Evolutionary conservation across 2,888 invertebrate genomes (phyloP).

Genomic region (Drosophila paracracens): DNA sequence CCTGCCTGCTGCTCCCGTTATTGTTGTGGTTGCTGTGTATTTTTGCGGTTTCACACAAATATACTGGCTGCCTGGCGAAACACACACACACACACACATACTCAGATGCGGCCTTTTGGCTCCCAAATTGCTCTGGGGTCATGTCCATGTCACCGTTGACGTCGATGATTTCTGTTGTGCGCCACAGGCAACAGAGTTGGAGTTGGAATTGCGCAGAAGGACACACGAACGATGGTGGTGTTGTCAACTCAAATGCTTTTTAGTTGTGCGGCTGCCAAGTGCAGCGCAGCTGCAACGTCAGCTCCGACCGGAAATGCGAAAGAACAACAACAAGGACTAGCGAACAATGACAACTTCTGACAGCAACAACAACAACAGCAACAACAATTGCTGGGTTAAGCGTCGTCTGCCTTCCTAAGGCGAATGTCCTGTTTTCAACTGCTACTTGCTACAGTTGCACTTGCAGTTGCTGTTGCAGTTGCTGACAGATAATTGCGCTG

Average conservation of each 20-base stretch:
- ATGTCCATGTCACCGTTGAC: conserved; percentile 70
- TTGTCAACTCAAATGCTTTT: conserved; percentile 71
- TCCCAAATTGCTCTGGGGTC: conserved; percentile 71
- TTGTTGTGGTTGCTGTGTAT: conserved; percentile 58
- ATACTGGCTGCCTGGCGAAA: conserved; percentile 54
- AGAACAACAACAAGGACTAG: conserved; percentile 51
- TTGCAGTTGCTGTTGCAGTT: conserved; percentile 22
- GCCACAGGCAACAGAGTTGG: conserved; percentile 7
- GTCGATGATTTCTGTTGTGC: conserved; percentile 60
- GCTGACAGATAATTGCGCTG: conserved; percentile 75
- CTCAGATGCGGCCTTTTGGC: conserved; percentile 18
- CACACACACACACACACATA: conserved; percentile 22
- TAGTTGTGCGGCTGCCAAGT: conserved; percentile 75
- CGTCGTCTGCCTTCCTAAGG: conserved; percentile 48
- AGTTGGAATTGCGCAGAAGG: conserved; percentile 30
- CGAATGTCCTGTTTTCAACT: conserved; percentile 64
- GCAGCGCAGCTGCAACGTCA: conserved; percentile 57
- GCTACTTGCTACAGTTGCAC: conserved; percentile 16
- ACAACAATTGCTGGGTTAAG: conserved; percentile 43
- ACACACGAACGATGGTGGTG: conserved; percentile 18
- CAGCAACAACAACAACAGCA: conserved; percentile 51
- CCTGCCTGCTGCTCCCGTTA: conserved; percentile 19
- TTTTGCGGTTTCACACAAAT: conserved; percentile 76
- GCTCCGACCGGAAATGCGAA: conserved; percentile 71
- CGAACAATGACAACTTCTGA: conserved; percentile 78